Conservation (phyloP, 1,140 invertebrate genomes). For the Megalonaias nervosa region DNA sequence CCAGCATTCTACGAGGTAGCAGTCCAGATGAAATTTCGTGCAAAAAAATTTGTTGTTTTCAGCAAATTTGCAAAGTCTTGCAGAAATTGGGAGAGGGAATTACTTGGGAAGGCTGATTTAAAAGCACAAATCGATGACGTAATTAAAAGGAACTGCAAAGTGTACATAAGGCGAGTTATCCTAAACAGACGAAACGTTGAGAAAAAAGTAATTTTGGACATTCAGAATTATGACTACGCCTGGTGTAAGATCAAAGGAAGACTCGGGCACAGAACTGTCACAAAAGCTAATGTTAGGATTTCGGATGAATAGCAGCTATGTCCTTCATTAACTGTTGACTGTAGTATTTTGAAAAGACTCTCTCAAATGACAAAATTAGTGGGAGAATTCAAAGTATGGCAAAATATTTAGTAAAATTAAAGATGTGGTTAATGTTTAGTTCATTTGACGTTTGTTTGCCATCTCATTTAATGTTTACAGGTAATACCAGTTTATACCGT, state of each 20-base stretch:
- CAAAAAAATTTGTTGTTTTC: slow-evolving; percentile 11
- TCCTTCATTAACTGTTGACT: no score
- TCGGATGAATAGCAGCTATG: background rate
- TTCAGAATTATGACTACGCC: slow-evolving; percentile 28
- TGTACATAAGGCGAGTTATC: slow-evolving; percentile 10
- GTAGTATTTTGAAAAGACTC: no score
- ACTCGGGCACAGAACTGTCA: slow-evolving; percentile 19
- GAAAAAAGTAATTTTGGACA: background rate
- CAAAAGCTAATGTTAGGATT: slow-evolving; percentile 17
- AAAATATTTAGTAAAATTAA: no score
- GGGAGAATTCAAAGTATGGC: no score
- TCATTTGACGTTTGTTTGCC: no score
- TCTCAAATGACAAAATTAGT: no score
- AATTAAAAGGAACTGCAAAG: slow-evolving; percentile 12
- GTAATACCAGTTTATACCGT: no score
- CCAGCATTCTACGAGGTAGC: slow-evolving; percentile 24
- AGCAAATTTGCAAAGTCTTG: slow-evolving; percentile 10
- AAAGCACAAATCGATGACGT: slow-evolving; percentile 7
- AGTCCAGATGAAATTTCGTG: slow-evolving; percentile 10
- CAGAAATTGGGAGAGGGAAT: slow-evolving; percentile 17
- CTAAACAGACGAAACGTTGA: background rate
- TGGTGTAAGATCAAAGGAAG: slow-evolving; percentile 11
- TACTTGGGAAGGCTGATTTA: slow-evolving; percentile 11
- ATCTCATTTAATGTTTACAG: no score
- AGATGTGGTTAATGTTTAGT: no score